Evolutionary conservation across 1,140 invertebrate species (phyloP).

Genomic region (Temnothorax curvispinosus): DNA sequence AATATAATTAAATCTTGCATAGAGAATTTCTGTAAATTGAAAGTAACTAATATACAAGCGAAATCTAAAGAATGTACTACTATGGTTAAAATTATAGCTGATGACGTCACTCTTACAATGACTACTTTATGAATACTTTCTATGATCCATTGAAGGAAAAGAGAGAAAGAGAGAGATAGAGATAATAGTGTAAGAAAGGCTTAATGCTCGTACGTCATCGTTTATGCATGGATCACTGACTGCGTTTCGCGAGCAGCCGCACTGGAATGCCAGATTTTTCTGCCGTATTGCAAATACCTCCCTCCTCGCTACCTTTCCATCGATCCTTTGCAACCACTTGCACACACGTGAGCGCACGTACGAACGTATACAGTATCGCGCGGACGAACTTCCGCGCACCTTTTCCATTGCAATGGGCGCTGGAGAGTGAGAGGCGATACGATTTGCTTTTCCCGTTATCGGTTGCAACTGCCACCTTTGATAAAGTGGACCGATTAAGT

Average conservation of each 20-base stretch:
- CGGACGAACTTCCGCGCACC: constrained; percentile 40
- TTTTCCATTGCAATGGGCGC: constrained; percentile 55
- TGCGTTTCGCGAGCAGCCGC: constrained; percentile 68
- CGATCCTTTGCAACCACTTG: constrained; percentile 62
- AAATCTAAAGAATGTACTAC: background rate
- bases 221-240: constrained; percentile 73
- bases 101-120: too few relatives aligned
- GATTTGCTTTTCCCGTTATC: constrained; percentile 85
- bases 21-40: background rate
- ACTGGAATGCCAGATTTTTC: constrained; percentile 72
- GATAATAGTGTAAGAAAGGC: background rate
- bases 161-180: background rate
- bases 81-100: background rate
- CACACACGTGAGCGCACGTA: constrained; percentile 8
- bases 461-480: constrained; percentile 33
- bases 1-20: background rate
- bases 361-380: constrained; percentile 24
- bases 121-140: too few relatives aligned
- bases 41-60: background rate
- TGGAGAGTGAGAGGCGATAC: constrained; percentile 83
- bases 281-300: constrained; percentile 55
- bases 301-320: constrained; percentile 55
- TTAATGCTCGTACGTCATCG: constrained; percentile 70
- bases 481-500: constrained; percentile 36
- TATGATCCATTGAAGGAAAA: background rate